Evolutionary conservation across 2,888 invertebrate genomes (phyloP).

Genomic region (Ametastegia equiseti): DNA sequence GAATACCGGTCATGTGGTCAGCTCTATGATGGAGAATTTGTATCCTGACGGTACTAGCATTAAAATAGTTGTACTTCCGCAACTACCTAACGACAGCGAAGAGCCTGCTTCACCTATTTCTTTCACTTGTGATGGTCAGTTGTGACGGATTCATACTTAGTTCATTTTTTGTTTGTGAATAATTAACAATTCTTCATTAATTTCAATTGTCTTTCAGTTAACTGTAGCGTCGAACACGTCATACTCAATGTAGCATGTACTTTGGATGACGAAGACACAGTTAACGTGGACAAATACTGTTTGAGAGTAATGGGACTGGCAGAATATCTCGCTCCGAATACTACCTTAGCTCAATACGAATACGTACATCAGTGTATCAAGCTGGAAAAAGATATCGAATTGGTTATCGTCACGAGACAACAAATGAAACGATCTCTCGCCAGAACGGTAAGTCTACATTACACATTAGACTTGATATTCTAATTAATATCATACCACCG

Average conservation of each 20-base stretch:
- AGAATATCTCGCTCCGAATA: constrained; percentile 92
- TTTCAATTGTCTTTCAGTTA: constrained; percentile 88
- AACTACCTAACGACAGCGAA: constrained; percentile 77
- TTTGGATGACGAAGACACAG: constrained; percentile 85
- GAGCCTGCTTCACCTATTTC: constrained; percentile 84
- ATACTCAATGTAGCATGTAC: constrained; percentile 90
- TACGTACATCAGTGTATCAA: constrained; percentile 96
- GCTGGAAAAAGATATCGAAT: constrained; percentile 91
- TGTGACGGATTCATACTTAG: constrained; percentile 38
- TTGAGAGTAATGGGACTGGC: constrained; percentile 91
- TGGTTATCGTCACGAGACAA: constrained; percentile 78
- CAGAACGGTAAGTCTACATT: constrained; percentile 85
- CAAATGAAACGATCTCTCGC: constrained; percentile 85
- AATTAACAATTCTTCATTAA: constrained; percentile 37
- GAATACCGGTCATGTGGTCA: constrained; percentile 93
- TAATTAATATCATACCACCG: constrained; percentile 41
- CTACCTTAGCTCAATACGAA: constrained; percentile 91
- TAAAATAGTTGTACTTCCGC: constrained; percentile 89
- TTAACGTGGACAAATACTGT: constrained; percentile 80
- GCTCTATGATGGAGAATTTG: constrained; percentile 89
- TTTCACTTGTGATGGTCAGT: constrained; percentile 95
- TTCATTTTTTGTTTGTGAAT: neutral
- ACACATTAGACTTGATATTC: too few species aligned
- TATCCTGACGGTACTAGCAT: constrained; percentile 91
- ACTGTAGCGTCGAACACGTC: constrained; percentile 90